These are phyloP conservation scores for Troides oblongomaculatus DNA, from an alignment of 2,888 invertebrate species.

Conservation along the genomic window DNA sequence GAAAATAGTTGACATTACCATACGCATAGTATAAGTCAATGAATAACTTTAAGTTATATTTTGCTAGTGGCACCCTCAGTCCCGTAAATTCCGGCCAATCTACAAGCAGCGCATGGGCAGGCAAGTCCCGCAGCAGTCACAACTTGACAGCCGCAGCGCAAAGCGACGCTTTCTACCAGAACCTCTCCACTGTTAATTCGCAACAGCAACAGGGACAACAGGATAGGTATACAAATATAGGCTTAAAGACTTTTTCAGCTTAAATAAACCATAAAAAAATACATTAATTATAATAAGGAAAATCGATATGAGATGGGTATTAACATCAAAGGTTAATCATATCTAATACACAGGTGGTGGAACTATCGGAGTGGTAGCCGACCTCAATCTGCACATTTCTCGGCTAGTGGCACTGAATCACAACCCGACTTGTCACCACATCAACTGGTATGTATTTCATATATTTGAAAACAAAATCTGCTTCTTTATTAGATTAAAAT, in stretches of 20 bases:
- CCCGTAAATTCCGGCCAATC: constrained; percentile 32
- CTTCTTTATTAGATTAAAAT: not conserved
- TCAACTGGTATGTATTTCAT: constrained; percentile 46
- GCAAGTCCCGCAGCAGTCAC: constrained; percentile 74
- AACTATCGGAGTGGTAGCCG: constrained; percentile 78
- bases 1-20: not conserved
- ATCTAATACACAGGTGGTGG: constrained; percentile 60
- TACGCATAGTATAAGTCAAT: not conserved
- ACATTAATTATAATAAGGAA: too few species aligned
- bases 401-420: constrained; percentile 46
- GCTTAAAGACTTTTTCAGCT: too few species aligned
- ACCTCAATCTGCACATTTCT: constrained; percentile 71
- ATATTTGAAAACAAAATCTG: not conserved
- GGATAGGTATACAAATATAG: constrained; percentile 48
- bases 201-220: constrained; percentile 53
- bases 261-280: too few species aligned
- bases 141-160: constrained; percentile 59
- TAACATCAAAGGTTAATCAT: not conserved
- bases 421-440: constrained; percentile 53
- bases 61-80: constrained; percentile 31
- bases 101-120: constrained; percentile 55
- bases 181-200: constrained; percentile 80
- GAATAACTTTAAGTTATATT: not conserved
- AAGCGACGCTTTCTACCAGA: constrained; percentile 80
- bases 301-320: not conserved